phyloP scores from a whole-genome alignment of 2,113 vertebrate genomes.

The Myocastor coypus region DNA sequence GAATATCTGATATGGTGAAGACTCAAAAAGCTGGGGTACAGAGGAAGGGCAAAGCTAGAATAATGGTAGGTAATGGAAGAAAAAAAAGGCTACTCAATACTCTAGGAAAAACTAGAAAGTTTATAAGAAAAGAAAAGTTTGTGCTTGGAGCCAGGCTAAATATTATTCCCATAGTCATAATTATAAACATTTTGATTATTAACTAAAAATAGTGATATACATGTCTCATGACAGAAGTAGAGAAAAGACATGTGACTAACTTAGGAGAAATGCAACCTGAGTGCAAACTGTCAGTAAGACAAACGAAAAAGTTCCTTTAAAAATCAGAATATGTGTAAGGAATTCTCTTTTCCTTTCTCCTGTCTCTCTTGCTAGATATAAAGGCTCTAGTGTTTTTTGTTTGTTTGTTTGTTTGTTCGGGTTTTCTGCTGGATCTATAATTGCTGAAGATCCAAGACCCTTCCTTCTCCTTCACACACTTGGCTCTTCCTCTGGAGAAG shows the following conservation, averaged over 20 bases:
- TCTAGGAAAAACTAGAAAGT: conserved; percentile 15
- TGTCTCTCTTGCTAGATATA: conserved; percentile 36
- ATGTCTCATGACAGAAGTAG: not conserved
- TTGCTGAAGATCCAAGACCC: conserved; percentile 16
- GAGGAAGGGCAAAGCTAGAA: not conserved
- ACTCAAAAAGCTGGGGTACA: not conserved
- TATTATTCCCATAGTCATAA: conserved; percentile 9
- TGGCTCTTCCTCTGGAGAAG: conserved; percentile 59
- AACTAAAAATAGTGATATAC: not conserved
- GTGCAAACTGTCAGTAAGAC: not conserved
- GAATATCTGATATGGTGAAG: not conserved
- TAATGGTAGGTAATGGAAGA: not conserved
- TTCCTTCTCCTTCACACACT: conserved; percentile 47
- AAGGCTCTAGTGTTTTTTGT: not conserved
- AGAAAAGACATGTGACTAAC: not conserved
- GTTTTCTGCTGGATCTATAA: not conserved
- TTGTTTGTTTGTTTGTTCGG: not conserved
- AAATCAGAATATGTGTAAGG: not conserved
- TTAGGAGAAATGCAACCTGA: not conserved
- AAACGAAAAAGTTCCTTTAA: conserved; percentile 43
- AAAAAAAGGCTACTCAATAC: conserved; percentile 3
- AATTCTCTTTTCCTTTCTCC: not conserved
- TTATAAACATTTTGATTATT: conserved; percentile 16
- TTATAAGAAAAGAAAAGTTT: not conserved
- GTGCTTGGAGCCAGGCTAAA: not conserved